Evolutionary conservation across 2,888 invertebrate species (phyloP).

Genomic region (Ochropleura plecta): DNA sequence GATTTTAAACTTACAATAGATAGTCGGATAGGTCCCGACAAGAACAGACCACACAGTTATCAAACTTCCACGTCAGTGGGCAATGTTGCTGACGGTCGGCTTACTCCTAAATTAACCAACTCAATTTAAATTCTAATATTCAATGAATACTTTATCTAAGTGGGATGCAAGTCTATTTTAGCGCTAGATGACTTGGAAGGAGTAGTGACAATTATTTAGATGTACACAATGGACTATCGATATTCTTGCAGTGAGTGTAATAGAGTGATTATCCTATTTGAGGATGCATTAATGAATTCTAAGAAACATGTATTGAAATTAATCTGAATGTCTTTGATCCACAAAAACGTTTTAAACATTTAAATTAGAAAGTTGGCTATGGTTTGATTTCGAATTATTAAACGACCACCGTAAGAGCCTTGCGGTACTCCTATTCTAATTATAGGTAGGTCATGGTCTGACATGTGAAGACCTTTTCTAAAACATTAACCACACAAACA

Average conservation of each 20-base stretch:
- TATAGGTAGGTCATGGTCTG: background rate
- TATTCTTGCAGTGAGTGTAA: background rate
- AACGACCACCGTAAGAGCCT: background rate
- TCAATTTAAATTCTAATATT: conserved; percentile 55
- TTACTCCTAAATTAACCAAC: conserved; percentile 54
- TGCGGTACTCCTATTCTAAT: background rate
- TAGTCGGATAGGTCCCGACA: conserved; percentile 50
- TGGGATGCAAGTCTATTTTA: conserved; percentile 24
- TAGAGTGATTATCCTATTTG: background rate
- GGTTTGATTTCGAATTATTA: background rate
- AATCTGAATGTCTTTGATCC: background rate
- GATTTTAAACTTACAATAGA: conserved; percentile 55
- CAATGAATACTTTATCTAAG: conserved; percentile 52
- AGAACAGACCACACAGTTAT: conserved; percentile 60
- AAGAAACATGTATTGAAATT: background rate
- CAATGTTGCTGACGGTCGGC: conserved; percentile 37
- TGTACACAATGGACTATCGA: background rate
- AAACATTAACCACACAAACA: background rate
- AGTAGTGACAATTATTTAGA: background rate
- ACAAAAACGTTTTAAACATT: background rate
- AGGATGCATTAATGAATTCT: background rate
- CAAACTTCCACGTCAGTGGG: conserved; percentile 63
- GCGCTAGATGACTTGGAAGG: background rate
- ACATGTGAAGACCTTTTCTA: background rate
- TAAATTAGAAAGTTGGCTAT: background rate